Conservation (phyloP, 2,113 vertebrate genomes). For the Pao palembangensis region DNA sequence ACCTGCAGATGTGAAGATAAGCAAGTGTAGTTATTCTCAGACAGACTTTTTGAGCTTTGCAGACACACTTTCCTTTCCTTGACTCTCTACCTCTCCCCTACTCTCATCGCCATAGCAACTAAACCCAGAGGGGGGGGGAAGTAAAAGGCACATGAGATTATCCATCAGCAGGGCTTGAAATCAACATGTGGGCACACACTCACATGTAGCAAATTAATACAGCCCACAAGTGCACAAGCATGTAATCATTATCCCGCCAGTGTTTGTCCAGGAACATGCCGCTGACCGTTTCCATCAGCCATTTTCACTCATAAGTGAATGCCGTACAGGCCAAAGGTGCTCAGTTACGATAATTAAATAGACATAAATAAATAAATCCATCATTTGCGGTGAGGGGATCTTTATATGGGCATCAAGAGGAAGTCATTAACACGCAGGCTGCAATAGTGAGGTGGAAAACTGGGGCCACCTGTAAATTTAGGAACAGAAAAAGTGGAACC, state of each 20-base stretch:
- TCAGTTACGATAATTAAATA: constrained; percentile 33
- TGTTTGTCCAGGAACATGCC: constrained; percentile 13
- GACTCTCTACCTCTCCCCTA: constrained; percentile 11
- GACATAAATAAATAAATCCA: constrained; percentile 37
- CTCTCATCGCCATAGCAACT: constrained; percentile 75
- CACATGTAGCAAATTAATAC: constrained; percentile 11
- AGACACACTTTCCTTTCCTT: constrained; percentile 50
- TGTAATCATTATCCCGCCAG: constrained; percentile 5
- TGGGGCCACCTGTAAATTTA: background rate
- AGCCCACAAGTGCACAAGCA: background rate
- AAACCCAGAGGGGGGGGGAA: constrained; percentile 61
- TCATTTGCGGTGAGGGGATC: constrained; percentile 23
- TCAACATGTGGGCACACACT: constrained; percentile 30
- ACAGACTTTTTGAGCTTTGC: constrained; percentile 60
- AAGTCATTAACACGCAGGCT: constrained; percentile 32
- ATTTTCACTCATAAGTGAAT: constrained; percentile 47
- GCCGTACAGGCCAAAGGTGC: constrained; percentile 20
- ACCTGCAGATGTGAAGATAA: constrained; percentile 24
- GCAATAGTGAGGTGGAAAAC: background rate
- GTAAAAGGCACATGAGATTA: constrained; percentile 69
- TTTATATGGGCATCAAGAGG: constrained; percentile 21
- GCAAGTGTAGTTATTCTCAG: constrained; percentile 30
- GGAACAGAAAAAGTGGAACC: background rate
- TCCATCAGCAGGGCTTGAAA: constrained; percentile 51
- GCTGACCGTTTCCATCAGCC: constrained; percentile 7